Percentiles rank a stretch among this genome's conserved stretches.
Conservation (phyloP, 2,888 invertebrate species). For the Limnephilus marmoratus region DNA sequence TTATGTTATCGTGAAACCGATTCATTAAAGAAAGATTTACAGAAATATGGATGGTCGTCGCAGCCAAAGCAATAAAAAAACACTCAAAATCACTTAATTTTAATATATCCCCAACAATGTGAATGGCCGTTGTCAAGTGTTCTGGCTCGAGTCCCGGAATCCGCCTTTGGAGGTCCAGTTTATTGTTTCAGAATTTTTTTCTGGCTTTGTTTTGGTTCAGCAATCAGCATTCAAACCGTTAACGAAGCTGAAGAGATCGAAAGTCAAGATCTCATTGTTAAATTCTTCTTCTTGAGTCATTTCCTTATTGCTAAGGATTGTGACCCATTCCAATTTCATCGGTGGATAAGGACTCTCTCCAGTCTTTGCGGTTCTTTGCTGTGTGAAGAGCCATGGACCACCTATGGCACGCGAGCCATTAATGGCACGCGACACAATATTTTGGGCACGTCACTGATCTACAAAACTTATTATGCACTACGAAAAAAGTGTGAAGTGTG, state of each 20-base stretch:
- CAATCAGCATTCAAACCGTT: not conserved
- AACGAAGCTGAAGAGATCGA: not conserved
- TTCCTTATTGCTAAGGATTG: too few species aligned
- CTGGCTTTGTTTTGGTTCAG: not conserved
- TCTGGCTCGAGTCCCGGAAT: not conserved
- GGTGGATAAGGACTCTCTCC: too few species aligned
- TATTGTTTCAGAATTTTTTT: not conserved
- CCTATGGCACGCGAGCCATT: too few species aligned
- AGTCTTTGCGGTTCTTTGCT: too few species aligned
- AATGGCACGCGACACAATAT: too few species aligned
- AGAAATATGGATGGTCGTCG: not conserved
- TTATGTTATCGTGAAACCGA: not conserved
- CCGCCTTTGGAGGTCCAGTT: not conserved
- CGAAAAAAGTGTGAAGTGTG: too few species aligned
- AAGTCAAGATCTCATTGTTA: not conserved
- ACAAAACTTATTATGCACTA: too few species aligned
- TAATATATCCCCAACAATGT: not conserved
- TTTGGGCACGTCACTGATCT: too few species aligned
- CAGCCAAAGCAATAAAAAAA: constrained; percentile 12
- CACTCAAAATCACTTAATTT: constrained; percentile 1
- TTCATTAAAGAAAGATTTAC: not conserved
- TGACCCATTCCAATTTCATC: too few species aligned
- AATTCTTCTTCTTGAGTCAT: too few species aligned
- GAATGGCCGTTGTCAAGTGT: not conserved
- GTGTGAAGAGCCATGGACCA: too few species aligned